A percentile compares a stretch with the other conserved stretches of the same genome.
These are phyloP conservation scores for Apotomis betuletana DNA, from an alignment of 2,888 invertebrate species.

Conservation along the genomic window DNA sequence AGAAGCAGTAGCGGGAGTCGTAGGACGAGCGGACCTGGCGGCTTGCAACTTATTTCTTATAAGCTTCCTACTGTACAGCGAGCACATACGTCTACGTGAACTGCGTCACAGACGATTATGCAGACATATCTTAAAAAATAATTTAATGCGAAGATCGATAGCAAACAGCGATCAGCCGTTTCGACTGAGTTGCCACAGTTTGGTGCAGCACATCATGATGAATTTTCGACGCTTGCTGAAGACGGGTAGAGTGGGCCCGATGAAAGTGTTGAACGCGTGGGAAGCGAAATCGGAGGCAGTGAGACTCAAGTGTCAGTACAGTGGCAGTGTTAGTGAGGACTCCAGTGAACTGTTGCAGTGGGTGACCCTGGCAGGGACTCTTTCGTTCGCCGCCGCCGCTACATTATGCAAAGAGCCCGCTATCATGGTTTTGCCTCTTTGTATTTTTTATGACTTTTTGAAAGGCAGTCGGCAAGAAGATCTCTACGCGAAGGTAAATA, in stretches of 20 bases:
- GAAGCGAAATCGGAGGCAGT: slow-evolving; percentile 64
- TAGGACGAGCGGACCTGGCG: slow-evolving; percentile 97
- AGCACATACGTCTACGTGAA: slow-evolving; percentile 88
- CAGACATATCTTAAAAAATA: slow-evolving; percentile 66
- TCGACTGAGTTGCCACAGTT: slow-evolving; percentile 73
- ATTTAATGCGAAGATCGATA: slow-evolving; percentile 54
- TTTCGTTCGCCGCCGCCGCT: slow-evolving; percentile 89
- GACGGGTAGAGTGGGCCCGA: slow-evolving; percentile 71
- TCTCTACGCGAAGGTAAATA: slow-evolving; percentile 82
- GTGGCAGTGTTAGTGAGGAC: slow-evolving; percentile 74
- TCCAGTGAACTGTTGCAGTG: slow-evolving; percentile 76
- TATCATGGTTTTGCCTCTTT: slow-evolving; percentile 94
- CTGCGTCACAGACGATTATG: slow-evolving; percentile 66
- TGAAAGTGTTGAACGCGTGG: slow-evolving; percentile 70
- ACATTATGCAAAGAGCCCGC: slow-evolving; percentile 98
- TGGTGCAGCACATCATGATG: slow-evolving; percentile 75
- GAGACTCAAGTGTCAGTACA: slow-evolving; percentile 71
- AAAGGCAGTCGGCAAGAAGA: slow-evolving; percentile 80
- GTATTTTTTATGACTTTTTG: slow-evolving; percentile 93
- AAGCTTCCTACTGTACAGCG: slow-evolving; percentile 93
- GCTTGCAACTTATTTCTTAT: slow-evolving; percentile 95
- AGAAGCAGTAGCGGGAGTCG: slow-evolving; percentile 97
- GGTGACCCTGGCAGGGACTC: slow-evolving; percentile 84
- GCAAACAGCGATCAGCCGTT: slow-evolving; percentile 68
- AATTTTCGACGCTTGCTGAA: slow-evolving; percentile 73